Base-by-base conservation (phyloP, 23 tunicate species). In the Trididemnum miniatum region DNA sequence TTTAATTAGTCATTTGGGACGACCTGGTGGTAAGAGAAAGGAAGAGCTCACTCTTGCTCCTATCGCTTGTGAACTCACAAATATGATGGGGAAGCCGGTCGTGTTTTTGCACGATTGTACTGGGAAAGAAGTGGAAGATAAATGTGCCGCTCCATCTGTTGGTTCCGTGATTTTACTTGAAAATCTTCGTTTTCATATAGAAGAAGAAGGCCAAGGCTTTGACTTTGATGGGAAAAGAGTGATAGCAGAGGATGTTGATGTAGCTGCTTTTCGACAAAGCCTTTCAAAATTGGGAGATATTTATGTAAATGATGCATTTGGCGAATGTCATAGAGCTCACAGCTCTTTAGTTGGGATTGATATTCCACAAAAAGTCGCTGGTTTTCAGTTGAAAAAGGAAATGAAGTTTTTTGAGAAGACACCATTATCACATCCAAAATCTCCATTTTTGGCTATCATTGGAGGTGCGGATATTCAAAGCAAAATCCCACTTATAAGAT, bases 221-320 rank as follows among this genome's bases (percentile, higher is more conserved):
- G 92, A 86, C 49, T 84, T 71, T 44, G 80, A 67, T 62, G 99
- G 99, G 1, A 79, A 79, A 35, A 95, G 91, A 38, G 74, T 90
- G 0, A 95, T 86, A 78, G 96, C 99, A 34, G 83, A 65, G 59
- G 66, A 62, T 35, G 71, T 72, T 36, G 83, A 78, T 36, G 86
- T 95, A 1, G 30, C 79, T 31, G 84, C 86, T 38, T 95, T 95
- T 63, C 83, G 99, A 1, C 60, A 71, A 52, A 95, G 92, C 71
- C 74, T 95, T 2, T 82, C 99, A 65, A 90, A 95, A 39, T 86
- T 89, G 28, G 99, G 99, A 0, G 99, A 95, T 54, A 28, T 95
- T 5, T 95, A 89, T 86, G 99, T 95, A 0, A 89, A 90, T 76
- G 99, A 95, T 83, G 99, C 99, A 2, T 95, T 95, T 83, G 99